A percentile compares a stretch with the other conserved stretches of the same genome.
phyloP scores from a whole-genome alignment of 2,113 vertebrate genomes.

The Haplochromis burtoni region DNA sequence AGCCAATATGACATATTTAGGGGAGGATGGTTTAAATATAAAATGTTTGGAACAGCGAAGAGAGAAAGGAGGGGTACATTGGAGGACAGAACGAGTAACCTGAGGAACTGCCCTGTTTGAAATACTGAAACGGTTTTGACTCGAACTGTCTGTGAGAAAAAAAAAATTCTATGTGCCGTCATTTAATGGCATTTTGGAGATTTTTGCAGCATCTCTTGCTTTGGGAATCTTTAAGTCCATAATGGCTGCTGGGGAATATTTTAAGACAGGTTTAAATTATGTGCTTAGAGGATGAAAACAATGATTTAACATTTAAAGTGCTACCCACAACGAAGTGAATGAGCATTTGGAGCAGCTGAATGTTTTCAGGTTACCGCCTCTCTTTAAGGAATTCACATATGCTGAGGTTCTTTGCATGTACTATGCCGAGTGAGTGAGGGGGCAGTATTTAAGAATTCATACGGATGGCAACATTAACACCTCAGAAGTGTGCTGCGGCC shows the following conservation, averaged over 20 bases:
- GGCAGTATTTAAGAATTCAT: conserved; percentile 41
- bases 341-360: conserved; percentile 11
- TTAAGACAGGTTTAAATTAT: conserved; percentile 54
- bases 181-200: conserved; percentile 32
- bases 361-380: conserved; percentile 5
- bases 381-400: conserved; percentile 26
- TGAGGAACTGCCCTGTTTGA: neutral
- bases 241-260: conserved; percentile 52
- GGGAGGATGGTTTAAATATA: conserved; percentile 37
- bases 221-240: conserved; percentile 52
- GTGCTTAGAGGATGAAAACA: conserved; percentile 55
- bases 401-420: neutral
- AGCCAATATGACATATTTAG: conserved; percentile 41
- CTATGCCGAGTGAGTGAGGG: conserved; percentile 20
- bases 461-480: conserved; percentile 40
- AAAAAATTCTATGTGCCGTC: neutral
- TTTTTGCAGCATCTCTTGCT: conserved; percentile 35
- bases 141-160: neutral
- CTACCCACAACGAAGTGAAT: conserved; percentile 41
- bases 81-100: neutral
- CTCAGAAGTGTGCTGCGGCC: conserved; percentile 34
- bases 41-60: neutral
- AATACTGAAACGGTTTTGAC: neutral
- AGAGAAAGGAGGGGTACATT: neutral
- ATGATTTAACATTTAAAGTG: conserved; percentile 50